Percentiles rank a stretch among this genome's conserved stretches.
These are phyloP conservation scores for Ashinkailepas kermadecensis DNA, from an alignment of 2,888 invertebrate species.

Conservation along the genomic window DNA sequence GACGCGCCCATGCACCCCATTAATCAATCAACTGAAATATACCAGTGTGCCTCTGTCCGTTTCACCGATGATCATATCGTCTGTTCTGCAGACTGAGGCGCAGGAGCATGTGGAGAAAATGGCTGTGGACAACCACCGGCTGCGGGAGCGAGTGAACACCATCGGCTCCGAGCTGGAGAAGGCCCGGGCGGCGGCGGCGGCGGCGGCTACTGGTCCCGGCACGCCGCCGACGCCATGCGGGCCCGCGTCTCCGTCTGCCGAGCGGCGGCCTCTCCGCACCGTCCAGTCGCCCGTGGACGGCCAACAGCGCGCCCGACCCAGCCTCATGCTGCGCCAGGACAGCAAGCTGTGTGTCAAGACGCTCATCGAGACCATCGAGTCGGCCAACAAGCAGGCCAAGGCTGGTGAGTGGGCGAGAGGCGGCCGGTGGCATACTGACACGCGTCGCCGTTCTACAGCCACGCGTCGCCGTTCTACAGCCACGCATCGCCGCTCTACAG, in stretches of 20 bases:
- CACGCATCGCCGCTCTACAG: too few species aligned
- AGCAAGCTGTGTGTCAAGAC: constrained; percentile 81
- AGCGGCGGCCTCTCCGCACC: background rate
- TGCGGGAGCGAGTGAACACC: constrained; percentile 47
- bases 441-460: too few species aligned
- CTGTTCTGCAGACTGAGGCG: constrained; percentile 34
- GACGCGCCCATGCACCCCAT: too few species aligned
- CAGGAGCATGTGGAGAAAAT: constrained; percentile 66
- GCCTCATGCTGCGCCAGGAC: constrained; percentile 51
- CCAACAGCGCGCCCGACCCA: background rate
- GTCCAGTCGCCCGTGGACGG: constrained; percentile 1
- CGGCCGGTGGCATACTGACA: too few species aligned
- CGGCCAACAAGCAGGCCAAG: constrained; percentile 49
- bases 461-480: too few species aligned
- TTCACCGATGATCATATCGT: too few species aligned
- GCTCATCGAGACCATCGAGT: constrained; percentile 84
- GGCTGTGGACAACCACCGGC: constrained; percentile 69
- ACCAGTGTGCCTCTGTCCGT: too few species aligned
- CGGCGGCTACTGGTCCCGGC: background rate
- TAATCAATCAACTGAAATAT: too few species aligned
- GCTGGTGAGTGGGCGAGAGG: background rate
- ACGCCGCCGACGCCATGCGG: background rate
- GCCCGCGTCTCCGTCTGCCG: background rate
- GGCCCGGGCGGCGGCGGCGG: constrained; percentile 37
- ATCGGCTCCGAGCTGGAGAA: constrained; percentile 53